Evolutionary conservation across 2,888 invertebrate species (phyloP).

Genomic region (Sminthurides aquaticus): DNA sequence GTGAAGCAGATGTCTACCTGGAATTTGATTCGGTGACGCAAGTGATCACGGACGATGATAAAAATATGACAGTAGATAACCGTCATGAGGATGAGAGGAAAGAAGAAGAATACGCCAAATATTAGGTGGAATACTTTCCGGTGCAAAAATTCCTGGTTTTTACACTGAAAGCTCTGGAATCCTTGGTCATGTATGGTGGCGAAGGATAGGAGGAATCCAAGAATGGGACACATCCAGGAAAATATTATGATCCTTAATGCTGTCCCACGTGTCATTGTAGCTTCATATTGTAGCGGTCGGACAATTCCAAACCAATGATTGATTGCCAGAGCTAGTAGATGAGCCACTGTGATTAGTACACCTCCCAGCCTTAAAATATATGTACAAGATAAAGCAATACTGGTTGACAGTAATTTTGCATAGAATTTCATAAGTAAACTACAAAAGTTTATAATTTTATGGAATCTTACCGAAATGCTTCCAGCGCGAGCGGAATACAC

Average conservation of each 20-base stretch:
- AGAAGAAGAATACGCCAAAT: constrained; percentile 53
- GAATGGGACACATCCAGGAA: constrained; percentile 55
- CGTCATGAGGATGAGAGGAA: constrained; percentile 55
- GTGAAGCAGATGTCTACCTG: constrained; percentile 32
- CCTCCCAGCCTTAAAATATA: constrained; percentile 49
- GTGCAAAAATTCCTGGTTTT: constrained; percentile 43
- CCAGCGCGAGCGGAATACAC: constrained; percentile 46
- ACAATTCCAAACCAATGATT: constrained; percentile 62
- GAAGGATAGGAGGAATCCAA: constrained; percentile 52
- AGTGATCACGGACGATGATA: constrained; percentile 53
- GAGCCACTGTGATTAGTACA: constrained; percentile 57
- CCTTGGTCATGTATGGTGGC: constrained; percentile 49
- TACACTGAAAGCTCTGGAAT: constrained; percentile 45
- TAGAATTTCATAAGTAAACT: no score
- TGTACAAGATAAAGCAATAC: neutral
- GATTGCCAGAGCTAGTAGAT: constrained; percentile 57
- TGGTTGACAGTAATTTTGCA: no score
- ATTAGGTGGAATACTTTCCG: constrained; percentile 50
- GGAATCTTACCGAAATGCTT: constrained; percentile 49
- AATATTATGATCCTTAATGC: constrained; percentile 51
- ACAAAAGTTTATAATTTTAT: no score
- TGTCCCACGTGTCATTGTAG: constrained; percentile 53
- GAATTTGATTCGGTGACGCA: constrained; percentile 50
- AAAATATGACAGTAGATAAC: constrained; percentile 57
- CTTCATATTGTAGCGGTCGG: constrained; percentile 57